Evolutionary conservation across 2,888 invertebrate species (phyloP).

Genomic region (Callosobruchus maculatus): DNA sequence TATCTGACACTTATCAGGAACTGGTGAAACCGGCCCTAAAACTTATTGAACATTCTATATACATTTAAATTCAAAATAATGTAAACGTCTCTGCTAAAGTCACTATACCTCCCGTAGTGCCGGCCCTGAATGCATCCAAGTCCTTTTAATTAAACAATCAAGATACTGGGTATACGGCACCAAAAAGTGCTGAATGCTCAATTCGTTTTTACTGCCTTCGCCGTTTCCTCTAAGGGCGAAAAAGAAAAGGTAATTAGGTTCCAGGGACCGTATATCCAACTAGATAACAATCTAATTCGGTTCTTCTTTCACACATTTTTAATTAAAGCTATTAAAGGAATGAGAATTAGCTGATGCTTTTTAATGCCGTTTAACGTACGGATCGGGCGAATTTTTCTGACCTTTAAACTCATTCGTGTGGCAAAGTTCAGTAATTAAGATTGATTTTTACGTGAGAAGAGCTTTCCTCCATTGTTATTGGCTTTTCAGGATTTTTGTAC

Average conservation of each 20-base stretch:
- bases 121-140: slow-evolving; percentile 9
- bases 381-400: neutral
- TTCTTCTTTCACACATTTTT: slow-evolving; percentile 20
- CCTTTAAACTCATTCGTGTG: neutral
- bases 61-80: too few relatives aligned
- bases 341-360: slow-evolving; percentile 2
- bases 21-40: too few relatives aligned
- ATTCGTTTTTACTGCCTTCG: slow-evolving; percentile 17
- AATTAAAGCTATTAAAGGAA: slow-evolving; percentile 11
- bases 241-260: slow-evolving; percentile 22
- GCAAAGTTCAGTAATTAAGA: neutral
- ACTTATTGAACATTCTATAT: too few relatives aligned
- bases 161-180: slow-evolving; percentile 8
- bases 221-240: slow-evolving; percentile 17
- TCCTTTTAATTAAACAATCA: slow-evolving; percentile 18
- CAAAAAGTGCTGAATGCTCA: slow-evolving; percentile 18
- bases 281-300: slow-evolving; percentile 22
- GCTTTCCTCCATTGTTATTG: too few relatives aligned
- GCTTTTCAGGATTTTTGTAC: too few relatives aligned
- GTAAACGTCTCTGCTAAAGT: too few relatives aligned
- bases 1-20: too few relatives aligned
- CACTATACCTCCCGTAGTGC: neutral
- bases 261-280: slow-evolving; percentile 19
- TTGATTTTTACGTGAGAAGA: neutral
- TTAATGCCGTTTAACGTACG: neutral